A percentile compares a stretch with the other conserved stretches of the same genome.
Evolutionary conservation across 2,888 invertebrate species (phyloP).

Genomic region (Sussaba pulchella): DNA sequence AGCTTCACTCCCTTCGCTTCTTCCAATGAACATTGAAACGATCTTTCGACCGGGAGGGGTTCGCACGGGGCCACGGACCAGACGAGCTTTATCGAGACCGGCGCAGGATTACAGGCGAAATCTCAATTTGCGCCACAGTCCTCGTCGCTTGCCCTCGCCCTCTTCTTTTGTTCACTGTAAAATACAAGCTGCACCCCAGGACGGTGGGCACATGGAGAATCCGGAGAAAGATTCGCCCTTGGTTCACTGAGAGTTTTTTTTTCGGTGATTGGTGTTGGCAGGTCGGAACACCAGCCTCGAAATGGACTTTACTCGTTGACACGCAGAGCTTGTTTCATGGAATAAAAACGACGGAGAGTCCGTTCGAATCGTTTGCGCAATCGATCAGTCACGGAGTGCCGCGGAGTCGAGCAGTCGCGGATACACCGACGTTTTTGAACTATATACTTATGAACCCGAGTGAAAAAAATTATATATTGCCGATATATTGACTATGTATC

Average conservation of each 20-base stretch:
- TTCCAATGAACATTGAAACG: slow-evolving; percentile 33
- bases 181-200: slow-evolving; percentile 14
- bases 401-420: not conserved
- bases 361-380: slow-evolving; percentile 34
- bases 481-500: too few species aligned
- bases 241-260: slow-evolving; percentile 31
- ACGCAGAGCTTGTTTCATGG: slow-evolving; percentile 2
- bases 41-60: slow-evolving; percentile 57
- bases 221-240: slow-evolving; percentile 3
- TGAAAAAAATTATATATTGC: too few species aligned
- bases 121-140: slow-evolving; percentile 42
- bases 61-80: not conserved
- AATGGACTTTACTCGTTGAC: slow-evolving; percentile 8
- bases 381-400: slow-evolving; percentile 27
- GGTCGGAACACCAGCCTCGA: not conserved
- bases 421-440: not conserved
- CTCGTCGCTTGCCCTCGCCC: slow-evolving; percentile 27
- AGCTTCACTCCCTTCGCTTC: slow-evolving; percentile 20
- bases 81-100: slow-evolving; percentile 17
- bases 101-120: slow-evolving; percentile 39
- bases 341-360: not conserved
- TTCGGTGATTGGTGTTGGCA: slow-evolving; percentile 21
- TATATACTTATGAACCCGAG: not conserved
- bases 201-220: slow-evolving; percentile 18
- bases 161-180: slow-evolving; percentile 28